A percentile compares a stretch with the other conserved stretches of the same genome.
These are phyloP conservation scores for Scolanthus callimorphus DNA, from an alignment of 92 coral and sea anemone species.

Conservation along the genomic window DNA sequence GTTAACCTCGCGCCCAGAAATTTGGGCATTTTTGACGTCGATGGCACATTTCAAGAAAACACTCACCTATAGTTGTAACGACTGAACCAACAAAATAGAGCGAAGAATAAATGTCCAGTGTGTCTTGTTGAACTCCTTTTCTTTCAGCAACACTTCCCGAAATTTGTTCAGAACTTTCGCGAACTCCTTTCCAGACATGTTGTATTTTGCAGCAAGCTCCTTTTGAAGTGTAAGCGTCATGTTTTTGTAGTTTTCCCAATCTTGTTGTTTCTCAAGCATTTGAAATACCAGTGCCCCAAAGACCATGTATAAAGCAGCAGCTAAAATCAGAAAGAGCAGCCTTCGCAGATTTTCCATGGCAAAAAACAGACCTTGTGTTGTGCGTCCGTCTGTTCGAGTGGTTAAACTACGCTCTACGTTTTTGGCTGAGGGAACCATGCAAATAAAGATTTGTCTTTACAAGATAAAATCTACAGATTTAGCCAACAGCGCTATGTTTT, in stretches of 20 bases:
- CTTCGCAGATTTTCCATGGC: background rate
- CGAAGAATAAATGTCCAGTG: conserved; percentile 39
- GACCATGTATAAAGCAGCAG: conserved; percentile 7
- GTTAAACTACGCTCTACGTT: too few relatives aligned
- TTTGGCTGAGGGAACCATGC: too few relatives aligned
- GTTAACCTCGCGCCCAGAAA: too few relatives aligned
- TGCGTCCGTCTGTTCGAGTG: too few relatives aligned
- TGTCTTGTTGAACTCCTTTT: background rate
- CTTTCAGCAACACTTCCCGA: background rate
- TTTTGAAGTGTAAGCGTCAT: conserved; percentile 1
- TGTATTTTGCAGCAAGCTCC: conserved; percentile 14
- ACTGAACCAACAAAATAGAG: conserved; percentile 47
- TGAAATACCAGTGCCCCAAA: conserved; percentile 44
- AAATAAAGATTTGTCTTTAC: too few relatives aligned
- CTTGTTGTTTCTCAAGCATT: conserved; percentile 23
- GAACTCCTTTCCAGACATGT: conserved; percentile 24
- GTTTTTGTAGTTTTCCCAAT: background rate
- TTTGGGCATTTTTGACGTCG: too few relatives aligned
- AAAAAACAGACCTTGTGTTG: too few relatives aligned
- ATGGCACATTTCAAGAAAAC: too few relatives aligned
- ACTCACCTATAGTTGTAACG: conserved; percentile 54
- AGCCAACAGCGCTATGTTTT: too few relatives aligned
- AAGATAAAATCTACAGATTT: too few relatives aligned
- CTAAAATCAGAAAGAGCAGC: background rate
- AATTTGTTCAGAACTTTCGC: conserved; percentile 9